phyloP scores from a whole-genome alignment of 2,113 vertebrate species.

The Solea senegalensis region DNA sequence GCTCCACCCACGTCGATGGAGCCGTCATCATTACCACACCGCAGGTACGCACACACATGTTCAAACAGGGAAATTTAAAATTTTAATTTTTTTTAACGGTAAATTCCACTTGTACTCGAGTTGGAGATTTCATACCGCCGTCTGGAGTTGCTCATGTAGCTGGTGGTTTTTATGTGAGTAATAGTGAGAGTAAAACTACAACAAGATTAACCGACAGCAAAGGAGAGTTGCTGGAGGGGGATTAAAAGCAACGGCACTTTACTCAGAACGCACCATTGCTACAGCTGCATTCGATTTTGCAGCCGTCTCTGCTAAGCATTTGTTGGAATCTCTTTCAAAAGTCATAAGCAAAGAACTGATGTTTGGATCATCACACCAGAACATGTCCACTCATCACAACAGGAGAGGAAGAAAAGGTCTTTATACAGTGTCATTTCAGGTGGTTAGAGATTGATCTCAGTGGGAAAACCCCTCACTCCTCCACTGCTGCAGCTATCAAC shows the following conservation, averaged over 20 bases:
- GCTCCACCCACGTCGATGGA: constrained; percentile 84
- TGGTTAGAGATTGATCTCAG: neutral
- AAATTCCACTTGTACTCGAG: neutral
- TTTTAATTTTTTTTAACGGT: neutral
- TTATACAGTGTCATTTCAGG: too few species aligned
- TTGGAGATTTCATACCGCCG: neutral
- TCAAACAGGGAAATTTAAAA: constrained; percentile 3
- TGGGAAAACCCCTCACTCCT: neutral
- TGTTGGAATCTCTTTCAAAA: too few species aligned
- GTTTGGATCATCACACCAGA: neutral
- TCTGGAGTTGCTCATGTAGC: neutral
- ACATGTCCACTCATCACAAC: neutral
- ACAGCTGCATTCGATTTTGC: too few species aligned
- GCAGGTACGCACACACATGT: constrained; percentile 81
- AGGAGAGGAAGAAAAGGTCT: neutral
- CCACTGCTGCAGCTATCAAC: neutral
- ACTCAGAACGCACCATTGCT: constrained; percentile 6
- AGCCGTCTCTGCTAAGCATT: neutral
- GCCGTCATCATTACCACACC: constrained; percentile 93
- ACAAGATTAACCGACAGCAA: neutral
- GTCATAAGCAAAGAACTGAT: too few species aligned
- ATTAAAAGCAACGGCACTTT: neutral
- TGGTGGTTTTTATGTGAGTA: neutral
- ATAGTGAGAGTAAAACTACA: neutral
- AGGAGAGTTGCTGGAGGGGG: neutral